These are phyloP conservation scores for Gobionotothen gibberifrons DNA, from an alignment of 2,797 vertebrate genomes.

Conservation along the genomic window DNA sequence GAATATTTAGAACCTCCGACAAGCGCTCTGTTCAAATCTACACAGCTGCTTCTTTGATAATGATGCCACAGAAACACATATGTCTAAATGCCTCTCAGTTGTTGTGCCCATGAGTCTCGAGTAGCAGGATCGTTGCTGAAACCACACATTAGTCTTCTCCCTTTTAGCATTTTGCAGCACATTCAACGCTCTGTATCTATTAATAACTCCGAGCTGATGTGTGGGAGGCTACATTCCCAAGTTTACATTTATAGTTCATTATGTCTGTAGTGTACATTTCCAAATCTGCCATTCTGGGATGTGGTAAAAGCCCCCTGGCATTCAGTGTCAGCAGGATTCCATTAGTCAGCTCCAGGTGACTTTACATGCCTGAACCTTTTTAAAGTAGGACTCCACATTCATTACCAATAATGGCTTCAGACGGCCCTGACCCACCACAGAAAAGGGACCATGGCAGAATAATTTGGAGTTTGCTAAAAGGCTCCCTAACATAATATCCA, in stretches of 20 bases:
- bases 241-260: slow-evolving; percentile 82
- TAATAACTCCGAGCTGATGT: slow-evolving; percentile 69
- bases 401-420: slow-evolving; percentile 88
- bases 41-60: slow-evolving; percentile 48
- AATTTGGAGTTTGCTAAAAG: slow-evolving; percentile 89
- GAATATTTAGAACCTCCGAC: slow-evolving; percentile 72
- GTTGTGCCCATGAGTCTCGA: slow-evolving; percentile 41
- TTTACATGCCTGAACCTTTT: slow-evolving; percentile 87
- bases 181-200: slow-evolving; percentile 60
- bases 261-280: slow-evolving; percentile 78
- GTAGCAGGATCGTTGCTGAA: slow-evolving; percentile 40
- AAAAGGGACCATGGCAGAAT: slow-evolving; percentile 84
- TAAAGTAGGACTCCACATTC: slow-evolving; percentile 90
- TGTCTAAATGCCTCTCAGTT: slow-evolving; percentile 15
- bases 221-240: slow-evolving; percentile 76
- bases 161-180: slow-evolving; percentile 49
- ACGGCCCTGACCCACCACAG: slow-evolving; percentile 85
- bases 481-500: slow-evolving; percentile 87
- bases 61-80: slow-evolving; percentile 28
- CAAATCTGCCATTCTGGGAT: slow-evolving; percentile 78
- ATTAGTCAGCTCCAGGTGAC: slow-evolving; percentile 89
- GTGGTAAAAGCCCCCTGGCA: slow-evolving; percentile 79
- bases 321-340: slow-evolving; percentile 85
- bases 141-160: slow-evolving; percentile 43
- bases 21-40: slow-evolving; percentile 41